Evolutionary conservation across 2,888 invertebrate species (phyloP), one percentile per base, ranked within the genome.

Genomic region (Adelognathus sp.): DNA sequence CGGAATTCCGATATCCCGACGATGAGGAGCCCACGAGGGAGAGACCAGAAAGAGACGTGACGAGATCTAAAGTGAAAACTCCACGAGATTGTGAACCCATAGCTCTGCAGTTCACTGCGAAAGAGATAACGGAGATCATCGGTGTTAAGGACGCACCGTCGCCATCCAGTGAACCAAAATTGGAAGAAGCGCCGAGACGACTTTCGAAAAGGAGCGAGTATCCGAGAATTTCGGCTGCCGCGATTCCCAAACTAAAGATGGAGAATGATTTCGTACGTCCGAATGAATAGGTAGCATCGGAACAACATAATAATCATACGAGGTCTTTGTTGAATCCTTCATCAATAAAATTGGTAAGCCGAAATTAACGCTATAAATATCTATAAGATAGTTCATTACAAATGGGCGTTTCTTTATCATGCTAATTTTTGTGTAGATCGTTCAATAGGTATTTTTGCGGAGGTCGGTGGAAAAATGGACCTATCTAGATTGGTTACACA

Each of bases 181-280:
- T 36, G 21, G 54, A 72, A 11, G 46, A 36, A 6, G 27, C 64
- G 24, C 36, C 4, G 52, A 50, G 31, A 46, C 58, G 71, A 66
- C 54, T 75, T 14, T 36, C 52, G 16, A 39, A 66, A 31, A 63
- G 54, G 29, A 33, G 46, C 29, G 76, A 76, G 61, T 81, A 81
- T 75, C 81, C 82, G 14, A 67, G 82, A 64, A 81, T 80, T 72
- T 81, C 82, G 4, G 80, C 80, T 1, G 72, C 77, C 7, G 79
- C 74, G 11, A 36, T 79, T 11, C 79, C 74, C 7, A 66, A 70
- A 74, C 58, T 70, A 3, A 14, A 58, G 16, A 60, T 36, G 52
- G 58, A 33, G 7, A 54, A 66, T 18, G 41, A 64, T 36, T 3
- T n/a, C 4, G 46, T 9, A 24, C 39, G 27, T 27, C 31, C 2